A percentile compares a stretch with the other conserved stretches of the same genome.
phyloP scores from a whole-genome alignment of 2,797 vertebrate species.

The Gallirallus australis region DNA sequence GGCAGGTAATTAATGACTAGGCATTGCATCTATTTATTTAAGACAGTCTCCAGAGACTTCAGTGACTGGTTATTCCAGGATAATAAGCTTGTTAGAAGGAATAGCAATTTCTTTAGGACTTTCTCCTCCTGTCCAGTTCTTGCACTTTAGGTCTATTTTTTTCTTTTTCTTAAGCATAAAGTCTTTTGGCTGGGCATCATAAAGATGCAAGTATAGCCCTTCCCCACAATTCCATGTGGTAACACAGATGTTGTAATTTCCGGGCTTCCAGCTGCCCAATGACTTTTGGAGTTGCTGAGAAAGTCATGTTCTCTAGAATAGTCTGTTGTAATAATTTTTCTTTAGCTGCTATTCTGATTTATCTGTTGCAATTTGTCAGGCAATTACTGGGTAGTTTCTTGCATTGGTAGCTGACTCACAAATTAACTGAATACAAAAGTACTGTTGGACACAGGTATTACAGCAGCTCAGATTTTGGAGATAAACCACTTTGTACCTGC shows the following conservation, averaged over 20 bases:
- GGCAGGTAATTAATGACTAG: constrained; percentile 21
- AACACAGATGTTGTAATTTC: not conserved
- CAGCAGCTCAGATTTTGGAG: not conserved
- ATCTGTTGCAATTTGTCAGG: not conserved
- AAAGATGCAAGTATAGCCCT: not conserved
- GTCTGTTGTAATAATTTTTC: not conserved
- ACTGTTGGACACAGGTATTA: not conserved
- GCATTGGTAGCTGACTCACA: not conserved
- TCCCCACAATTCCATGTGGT: not conserved
- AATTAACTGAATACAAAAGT: not conserved
- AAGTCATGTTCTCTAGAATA: not conserved
- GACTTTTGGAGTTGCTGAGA: not conserved
- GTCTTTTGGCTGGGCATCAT: not conserved
- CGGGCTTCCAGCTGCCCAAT: not conserved
- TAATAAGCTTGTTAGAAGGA: not conserved
- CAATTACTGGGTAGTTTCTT: not conserved
- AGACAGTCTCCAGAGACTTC: not conserved
- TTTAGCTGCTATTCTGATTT: not conserved
- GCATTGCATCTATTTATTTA: constrained; percentile 7
- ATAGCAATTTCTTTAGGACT: not conserved
- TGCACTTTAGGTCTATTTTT: not conserved
- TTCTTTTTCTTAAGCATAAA: not conserved
- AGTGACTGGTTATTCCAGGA: not conserved
- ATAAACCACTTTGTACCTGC: not conserved
- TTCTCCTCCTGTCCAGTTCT: not conserved